Conservation (phyloP, 2,888 invertebrate species). For the Acleris holmiana region DNA sequence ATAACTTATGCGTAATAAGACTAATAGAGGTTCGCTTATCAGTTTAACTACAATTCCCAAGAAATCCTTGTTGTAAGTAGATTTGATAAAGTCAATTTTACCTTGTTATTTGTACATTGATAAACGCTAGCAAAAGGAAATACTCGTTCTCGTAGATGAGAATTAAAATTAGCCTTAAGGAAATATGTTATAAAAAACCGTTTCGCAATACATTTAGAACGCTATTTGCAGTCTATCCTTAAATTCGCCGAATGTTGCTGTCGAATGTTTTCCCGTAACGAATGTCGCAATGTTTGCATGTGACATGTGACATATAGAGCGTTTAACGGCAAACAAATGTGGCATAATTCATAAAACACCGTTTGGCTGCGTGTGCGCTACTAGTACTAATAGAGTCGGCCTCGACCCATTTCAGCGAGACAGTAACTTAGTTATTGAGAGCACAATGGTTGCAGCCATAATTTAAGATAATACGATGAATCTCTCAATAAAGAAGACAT, state of each 20-base stretch:
- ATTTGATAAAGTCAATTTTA: not conserved
- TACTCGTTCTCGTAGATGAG: not conserved
- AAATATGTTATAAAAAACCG: not conserved
- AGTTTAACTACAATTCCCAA: too few relatives aligned
- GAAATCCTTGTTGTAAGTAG: too few relatives aligned
- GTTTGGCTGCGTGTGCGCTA: slow-evolving; percentile 26
- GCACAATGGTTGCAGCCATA: slow-evolving; percentile 52
- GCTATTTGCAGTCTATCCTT: not conserved
- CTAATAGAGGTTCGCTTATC: too few relatives aligned
- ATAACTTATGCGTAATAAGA: too few relatives aligned
- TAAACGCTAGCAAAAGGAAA: not conserved
- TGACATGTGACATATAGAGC: slow-evolving; percentile 10
- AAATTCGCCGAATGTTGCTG: slow-evolving; percentile 3
- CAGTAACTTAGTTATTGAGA: slow-evolving; percentile 67
- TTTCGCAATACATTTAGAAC: slow-evolving; percentile 12
- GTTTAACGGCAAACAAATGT: slow-evolving; percentile 17
- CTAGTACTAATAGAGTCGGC: slow-evolving; percentile 55
- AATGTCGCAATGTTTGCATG: slow-evolving; percentile 7
- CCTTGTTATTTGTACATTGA: not conserved
- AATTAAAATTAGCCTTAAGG: not conserved
- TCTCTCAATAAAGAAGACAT: not conserved
- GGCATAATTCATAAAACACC: slow-evolving; percentile 12
- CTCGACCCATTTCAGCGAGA: slow-evolving; percentile 73
- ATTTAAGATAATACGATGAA: not conserved
- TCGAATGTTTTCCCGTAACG: slow-evolving; percentile 10